phyloP scores from a whole-genome alignment of 2,888 invertebrate species.

The Plagodis dolabraria region DNA sequence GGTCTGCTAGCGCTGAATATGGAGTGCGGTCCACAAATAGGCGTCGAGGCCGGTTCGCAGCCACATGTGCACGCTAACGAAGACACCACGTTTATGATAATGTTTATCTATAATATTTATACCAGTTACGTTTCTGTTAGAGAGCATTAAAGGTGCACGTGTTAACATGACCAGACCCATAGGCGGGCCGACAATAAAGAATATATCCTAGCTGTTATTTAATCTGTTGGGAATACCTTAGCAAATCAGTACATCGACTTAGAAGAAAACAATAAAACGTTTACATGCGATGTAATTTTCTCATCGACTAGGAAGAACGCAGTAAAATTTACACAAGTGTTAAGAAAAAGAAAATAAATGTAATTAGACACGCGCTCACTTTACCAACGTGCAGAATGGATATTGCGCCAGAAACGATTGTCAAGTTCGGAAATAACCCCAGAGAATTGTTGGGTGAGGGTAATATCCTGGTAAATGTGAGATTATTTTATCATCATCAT shows the following conservation, averaged over 20 bases:
- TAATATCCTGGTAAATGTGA: constrained; percentile 34
- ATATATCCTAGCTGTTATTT: constrained; percentile 4
- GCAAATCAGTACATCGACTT: constrained; percentile 6
- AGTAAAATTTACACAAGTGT: constrained; percentile 16
- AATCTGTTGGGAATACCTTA: constrained; percentile 11
- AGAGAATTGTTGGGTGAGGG: constrained; percentile 20
- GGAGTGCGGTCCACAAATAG: constrained; percentile 57
- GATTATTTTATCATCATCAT: constrained; percentile 40
- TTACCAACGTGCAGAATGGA: constrained; percentile 14
- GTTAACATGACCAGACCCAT: constrained; percentile 27
- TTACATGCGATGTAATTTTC: constrained; percentile 7
- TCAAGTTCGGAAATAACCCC: constrained; percentile 32
- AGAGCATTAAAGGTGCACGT: constrained; percentile 34
- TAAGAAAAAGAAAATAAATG: constrained; percentile 15
- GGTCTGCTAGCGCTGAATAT: constrained; percentile 52
- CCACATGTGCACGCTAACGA: constrained; percentile 63
- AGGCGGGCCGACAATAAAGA: constrained; percentile 11
- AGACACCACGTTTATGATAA: constrained; percentile 57
- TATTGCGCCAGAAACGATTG: constrained; percentile 26
- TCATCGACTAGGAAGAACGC: constrained; percentile 4
- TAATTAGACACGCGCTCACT: constrained; percentile 26
- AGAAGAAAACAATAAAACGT: constrained; percentile 18
- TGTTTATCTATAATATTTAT: constrained; percentile 48
- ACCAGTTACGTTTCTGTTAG: constrained; percentile 44
- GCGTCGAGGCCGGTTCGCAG: constrained; percentile 41